Percentiles rank a stretch among this genome's conserved stretches.
Evolutionary conservation across 2,113 vertebrate species (phyloP).

Genomic region (Sturnus vulgaris): DNA sequence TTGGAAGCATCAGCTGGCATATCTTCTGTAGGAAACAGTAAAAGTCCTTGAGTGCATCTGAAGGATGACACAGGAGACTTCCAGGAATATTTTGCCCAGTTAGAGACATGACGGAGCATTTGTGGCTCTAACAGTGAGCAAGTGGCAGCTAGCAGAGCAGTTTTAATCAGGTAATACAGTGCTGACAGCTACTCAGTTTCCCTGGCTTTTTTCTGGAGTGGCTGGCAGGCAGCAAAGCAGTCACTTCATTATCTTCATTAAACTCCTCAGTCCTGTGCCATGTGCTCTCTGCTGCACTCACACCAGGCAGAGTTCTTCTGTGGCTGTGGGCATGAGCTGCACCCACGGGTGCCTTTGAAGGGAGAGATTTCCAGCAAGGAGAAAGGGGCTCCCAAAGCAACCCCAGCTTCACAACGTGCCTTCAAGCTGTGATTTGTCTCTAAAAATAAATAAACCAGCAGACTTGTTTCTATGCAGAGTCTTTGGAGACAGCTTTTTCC

Average conservation of each 20-base stretch:
- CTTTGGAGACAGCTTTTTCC: neutral
- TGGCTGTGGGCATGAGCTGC: neutral
- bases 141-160: neutral
- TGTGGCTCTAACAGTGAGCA: neutral
- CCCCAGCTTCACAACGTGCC: neutral
- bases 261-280: neutral
- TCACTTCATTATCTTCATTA: neutral
- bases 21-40: neutral
- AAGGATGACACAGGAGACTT: neutral
- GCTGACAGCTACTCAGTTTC: neutral
- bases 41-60: neutral
- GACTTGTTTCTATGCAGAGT: neutral
- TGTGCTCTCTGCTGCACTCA: fast-evolving
- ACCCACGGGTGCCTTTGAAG: neutral
- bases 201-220: neutral
- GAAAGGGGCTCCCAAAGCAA: neutral
- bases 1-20: neutral
- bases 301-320: neutral
- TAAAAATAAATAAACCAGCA: neutral
- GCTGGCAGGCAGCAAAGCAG: neutral
- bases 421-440: neutral
- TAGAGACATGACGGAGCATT: neutral
- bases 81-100: neutral
- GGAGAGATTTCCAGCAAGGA: neutral
- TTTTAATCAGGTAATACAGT: neutral